These are phyloP conservation scores for Cheilosia pagana DNA, from an alignment of 2,888 invertebrate species.

Conservation along the genomic window DNA sequence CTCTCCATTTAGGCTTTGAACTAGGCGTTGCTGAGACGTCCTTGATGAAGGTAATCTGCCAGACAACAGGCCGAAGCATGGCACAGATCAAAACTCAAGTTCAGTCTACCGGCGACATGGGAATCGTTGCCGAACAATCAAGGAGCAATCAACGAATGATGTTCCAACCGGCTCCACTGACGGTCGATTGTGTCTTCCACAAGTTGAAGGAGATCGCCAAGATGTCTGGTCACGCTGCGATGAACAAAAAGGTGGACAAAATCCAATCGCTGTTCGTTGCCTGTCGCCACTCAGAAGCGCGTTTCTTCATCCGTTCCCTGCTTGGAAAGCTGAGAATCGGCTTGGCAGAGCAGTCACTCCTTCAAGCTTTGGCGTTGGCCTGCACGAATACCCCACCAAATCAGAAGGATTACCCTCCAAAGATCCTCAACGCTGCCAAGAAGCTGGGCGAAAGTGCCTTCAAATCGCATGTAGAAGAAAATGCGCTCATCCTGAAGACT, in stretches of 20 bases:
- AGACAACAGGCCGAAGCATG: slow-evolving; percentile 93
- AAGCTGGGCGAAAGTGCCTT: slow-evolving; percentile 87
- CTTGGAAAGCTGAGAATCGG: slow-evolving; percentile 98
- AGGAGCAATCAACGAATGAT: slow-evolving; percentile 94
- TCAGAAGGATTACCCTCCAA: slow-evolving; percentile 85
- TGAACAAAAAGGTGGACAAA: slow-evolving; percentile 94
- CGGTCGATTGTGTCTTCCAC: slow-evolving; percentile 89
- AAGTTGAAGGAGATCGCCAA: slow-evolving; percentile 94
- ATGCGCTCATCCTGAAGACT: slow-evolving; percentile 92
- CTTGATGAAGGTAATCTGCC: slow-evolving; percentile 96
- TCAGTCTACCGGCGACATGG: slow-evolving; percentile 91
- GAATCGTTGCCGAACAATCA: slow-evolving; percentile 94
- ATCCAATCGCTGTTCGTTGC: slow-evolving; percentile 97
- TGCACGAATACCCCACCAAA: slow-evolving; percentile 91
- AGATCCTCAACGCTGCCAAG: slow-evolving; percentile 87
- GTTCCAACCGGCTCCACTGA: slow-evolving; percentile 92
- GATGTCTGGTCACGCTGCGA: slow-evolving; percentile 91
- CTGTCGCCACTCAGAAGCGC: slow-evolving; percentile 93
- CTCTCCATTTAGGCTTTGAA: slow-evolving; percentile 86
- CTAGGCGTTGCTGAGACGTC: slow-evolving; percentile 97
- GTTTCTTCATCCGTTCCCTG: slow-evolving; percentile 94
- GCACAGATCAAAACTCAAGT: slow-evolving; percentile 90
- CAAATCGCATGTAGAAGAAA: slow-evolving; percentile 90
- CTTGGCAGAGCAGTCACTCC: slow-evolving; percentile 97
- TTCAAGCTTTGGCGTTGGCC: slow-evolving; percentile 95